Evolutionary conservation across 1,140 invertebrate species (phyloP), one percentile per base, ranked within the genome.

Genomic region (Bicyclus anynana): DNA sequence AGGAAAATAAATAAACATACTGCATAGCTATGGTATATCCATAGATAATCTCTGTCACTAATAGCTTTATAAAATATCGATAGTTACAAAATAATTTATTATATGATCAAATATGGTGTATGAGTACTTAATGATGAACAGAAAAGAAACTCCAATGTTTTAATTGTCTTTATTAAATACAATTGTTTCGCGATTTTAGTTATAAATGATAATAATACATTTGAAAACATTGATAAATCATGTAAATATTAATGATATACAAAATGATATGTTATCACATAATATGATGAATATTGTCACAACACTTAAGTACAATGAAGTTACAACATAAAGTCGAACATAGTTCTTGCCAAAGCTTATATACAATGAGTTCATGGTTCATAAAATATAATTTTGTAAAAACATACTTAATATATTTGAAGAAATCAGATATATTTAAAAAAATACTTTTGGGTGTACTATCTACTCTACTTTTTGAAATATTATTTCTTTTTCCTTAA

Each of bases 181-280:
- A 75, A 62, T 65, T 48, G 63, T 62, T 65, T 60, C 64, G 60
- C 60, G 67, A 74, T 50, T 63, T 71, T 59, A 60, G 29, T 60
- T 51, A 59, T 33, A 33, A 33, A 33, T 6, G 29, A 33, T 33
- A 33, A 33, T 33, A 33, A 52, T 66, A 55, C 26, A 52, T 51
- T 47, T 60, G 49, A 47, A 47, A 26, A 55, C 40, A 64, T 51
- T 64, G 53, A 61, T 47, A 48, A 61, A 61, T 52, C 59, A 49
- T 47, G 37, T 50, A 47, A 56, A 67, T 64, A 66, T 63, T 65
- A 76, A 69, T 67, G 62, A 69, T 66, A 67, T 60, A 72, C 51
- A 68, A 63, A 53, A 72, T 67, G 62, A 63, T 59, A 26, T 79
- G 69, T 84, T 87, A 87, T 84, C 81, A 87, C 82, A 85, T 79